Evolutionary conservation across 2,113 vertebrate genomes (phyloP).

Genomic region (Semnopithecus entellus): DNA sequence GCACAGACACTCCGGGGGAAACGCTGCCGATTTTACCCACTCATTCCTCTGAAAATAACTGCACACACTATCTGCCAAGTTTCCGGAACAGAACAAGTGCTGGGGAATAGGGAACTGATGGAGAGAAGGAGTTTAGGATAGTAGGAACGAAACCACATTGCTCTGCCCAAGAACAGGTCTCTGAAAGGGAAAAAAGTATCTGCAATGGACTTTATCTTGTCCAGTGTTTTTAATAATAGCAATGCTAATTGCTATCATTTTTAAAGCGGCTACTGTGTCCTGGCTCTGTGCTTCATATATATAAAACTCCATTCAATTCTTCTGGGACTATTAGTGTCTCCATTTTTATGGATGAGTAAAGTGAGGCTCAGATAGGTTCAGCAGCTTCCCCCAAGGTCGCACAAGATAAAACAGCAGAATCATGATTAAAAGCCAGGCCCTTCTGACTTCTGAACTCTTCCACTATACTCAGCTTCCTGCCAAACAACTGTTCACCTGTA

Average conservation of each 20-base stretch:
- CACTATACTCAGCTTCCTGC: background rate
- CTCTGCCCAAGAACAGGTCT: conserved; percentile 30
- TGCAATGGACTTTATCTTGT: background rate
- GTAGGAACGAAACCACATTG: conserved; percentile 56
- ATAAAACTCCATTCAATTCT: background rate
- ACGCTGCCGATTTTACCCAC: conserved; percentile 77
- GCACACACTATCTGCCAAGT: conserved; percentile 77
- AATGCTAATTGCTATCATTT: background rate
- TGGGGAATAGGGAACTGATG: conserved; percentile 53
- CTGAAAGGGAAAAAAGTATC: background rate
- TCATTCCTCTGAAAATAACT: conserved; percentile 81
- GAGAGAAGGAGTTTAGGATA: conserved; percentile 44
- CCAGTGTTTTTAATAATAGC: background rate
- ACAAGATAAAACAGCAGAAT: background rate
- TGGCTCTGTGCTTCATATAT: background rate
- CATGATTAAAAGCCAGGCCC: background rate
- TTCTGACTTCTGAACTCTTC: background rate
- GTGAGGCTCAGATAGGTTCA: background rate
- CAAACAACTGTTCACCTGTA: background rate
- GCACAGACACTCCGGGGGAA: conserved; percentile 80
- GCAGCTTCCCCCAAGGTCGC: background rate
- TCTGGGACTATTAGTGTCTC: background rate
- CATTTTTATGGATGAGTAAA: background rate
- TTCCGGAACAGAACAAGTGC: conserved; percentile 77
- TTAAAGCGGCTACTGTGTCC: background rate